Evolutionary conservation across 1,140 invertebrate genomes (phyloP).

Genomic region (Neodiprion lecontei): DNA sequence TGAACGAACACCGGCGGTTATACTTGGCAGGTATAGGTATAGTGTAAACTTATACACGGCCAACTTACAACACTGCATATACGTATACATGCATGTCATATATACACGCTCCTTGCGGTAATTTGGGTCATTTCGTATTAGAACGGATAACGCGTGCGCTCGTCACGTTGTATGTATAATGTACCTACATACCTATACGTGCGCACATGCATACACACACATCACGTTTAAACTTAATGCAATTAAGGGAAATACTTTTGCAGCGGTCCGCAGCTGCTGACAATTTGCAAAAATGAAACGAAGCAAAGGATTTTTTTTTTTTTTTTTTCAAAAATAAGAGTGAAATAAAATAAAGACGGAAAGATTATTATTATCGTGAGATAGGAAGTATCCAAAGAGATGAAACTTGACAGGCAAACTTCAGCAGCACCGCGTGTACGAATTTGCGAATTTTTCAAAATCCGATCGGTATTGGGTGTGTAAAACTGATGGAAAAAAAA

Average conservation of each 20-base stretch:
- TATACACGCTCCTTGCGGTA: not conserved
- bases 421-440: no score
- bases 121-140: constrained; percentile 7
- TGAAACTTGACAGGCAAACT: no score
- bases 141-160: constrained; percentile 3
- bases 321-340: not conserved
- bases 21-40: not conserved
- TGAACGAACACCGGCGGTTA: not conserved
- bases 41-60: no score
- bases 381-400: no score
- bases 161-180: not conserved
- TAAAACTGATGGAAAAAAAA: no score
- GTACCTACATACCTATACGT: no score
- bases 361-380: no score
- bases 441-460: no score
- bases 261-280: not conserved
- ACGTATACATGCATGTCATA: not conserved
- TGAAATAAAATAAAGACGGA: no score
- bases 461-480: no score
- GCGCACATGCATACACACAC: no score
- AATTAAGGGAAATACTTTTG: not conserved
- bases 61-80: not conserved
- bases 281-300: no score
- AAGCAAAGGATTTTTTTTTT: not conserved
- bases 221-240: not conserved